Base-by-base conservation (phyloP, 2,113 vertebrate species). In the Macroglossus sobrinus region DNA sequence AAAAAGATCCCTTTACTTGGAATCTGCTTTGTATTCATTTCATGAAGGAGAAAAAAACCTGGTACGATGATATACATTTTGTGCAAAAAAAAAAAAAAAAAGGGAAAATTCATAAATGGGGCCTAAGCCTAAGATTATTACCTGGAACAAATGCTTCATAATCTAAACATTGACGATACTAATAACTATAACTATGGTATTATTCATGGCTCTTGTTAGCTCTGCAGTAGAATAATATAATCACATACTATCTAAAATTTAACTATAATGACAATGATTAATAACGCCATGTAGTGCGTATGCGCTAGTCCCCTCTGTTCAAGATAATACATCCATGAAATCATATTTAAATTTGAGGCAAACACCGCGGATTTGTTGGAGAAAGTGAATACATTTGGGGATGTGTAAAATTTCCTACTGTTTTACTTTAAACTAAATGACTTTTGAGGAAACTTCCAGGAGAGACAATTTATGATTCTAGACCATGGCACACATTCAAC, bases 191-290 rank as follows among this genome's bases (percentile, higher is more conserved):
- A 90, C 43, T 43, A 71, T 43, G 14, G 84, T 63, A 50, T 76
- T 59, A 50, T 45, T 91, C 68, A 64, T 55, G n/a, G 35, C 68
- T 89, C 64, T 94, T 85, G 59, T 72, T 93, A 88, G 78, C 74
- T 85, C 61, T 53, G 72, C 63, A 76, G 86, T 61, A 69, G 19
- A 59, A 28, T 84, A 85, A 92, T 75, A 53, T 69, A 92, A 92
- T 87, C 74, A 69, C 28, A 53, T 22, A 72, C 43, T 30, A 28
- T 26, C 28, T 19, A 53, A 68, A 64, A 94, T 68, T 89, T 94
- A 94, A 50, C 85, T 75, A 90, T 40, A 94, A 84, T 81, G 81
- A 69, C 28, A 92, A 59, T 89, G 88, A 92, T 81, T 94, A 63
- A 91, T 87, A 78, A 55, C 66, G 75, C 18, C 21, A 50, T 28